Evolutionary conservation across 53 echinoderm and acorn worm species (phyloP), one percentile per base, ranked within the genome.

Genomic region (Astropecten irregularis): DNA sequence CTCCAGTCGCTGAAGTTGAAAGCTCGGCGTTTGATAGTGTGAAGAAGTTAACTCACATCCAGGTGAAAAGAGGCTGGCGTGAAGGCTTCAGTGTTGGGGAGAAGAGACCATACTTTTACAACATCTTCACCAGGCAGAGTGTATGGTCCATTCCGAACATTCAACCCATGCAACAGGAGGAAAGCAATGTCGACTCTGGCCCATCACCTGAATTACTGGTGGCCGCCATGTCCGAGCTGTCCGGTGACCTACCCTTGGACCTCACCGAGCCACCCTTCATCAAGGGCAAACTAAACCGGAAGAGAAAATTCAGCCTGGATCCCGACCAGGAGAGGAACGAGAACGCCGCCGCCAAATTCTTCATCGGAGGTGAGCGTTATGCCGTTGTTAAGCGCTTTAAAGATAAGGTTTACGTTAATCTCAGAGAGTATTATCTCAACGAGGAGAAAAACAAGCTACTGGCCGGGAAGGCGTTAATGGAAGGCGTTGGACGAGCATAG

Each of bases 381-480:
- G 83, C 42, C 14, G 36, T 30, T 40, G 68, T 67, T 32, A 68
- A 83, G 55, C 83, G 68, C 31, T 68, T 44, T 34, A 83, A 83
- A 33, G 68, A 40, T 23, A 38, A 47, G 1, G 48, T 48, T 9
- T 84, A 42, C 22, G 64, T 82, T 31, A n/a, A n/a, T n/a, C n/a
- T n/a, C n/a, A n/a, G n/a, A n/a, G n/a, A n/a, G n/a, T n/a, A n/a
- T n/a, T n/a, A n/a, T n/a, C n/a, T n/a, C n/a, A n/a, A n/a, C n/a
- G n/a, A n/a, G n/a, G n/a, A n/a, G n/a, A n/a, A n/a, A 84, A 70
- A 14, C 20, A 47, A 31, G 25, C 27, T 83, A 10, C 19, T 58
- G 28, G 84, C 71, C 1, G 84, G 84, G n/a, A 70, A 84, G 21
- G 70, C 69, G 32, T 2, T 28, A 69, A 35, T 84, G 69, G 71